Evolutionary conservation across 2,797 vertebrate genomes (phyloP), one percentile per base, ranked within the genome.

Genomic region (Anguilla pacifica): DNA sequence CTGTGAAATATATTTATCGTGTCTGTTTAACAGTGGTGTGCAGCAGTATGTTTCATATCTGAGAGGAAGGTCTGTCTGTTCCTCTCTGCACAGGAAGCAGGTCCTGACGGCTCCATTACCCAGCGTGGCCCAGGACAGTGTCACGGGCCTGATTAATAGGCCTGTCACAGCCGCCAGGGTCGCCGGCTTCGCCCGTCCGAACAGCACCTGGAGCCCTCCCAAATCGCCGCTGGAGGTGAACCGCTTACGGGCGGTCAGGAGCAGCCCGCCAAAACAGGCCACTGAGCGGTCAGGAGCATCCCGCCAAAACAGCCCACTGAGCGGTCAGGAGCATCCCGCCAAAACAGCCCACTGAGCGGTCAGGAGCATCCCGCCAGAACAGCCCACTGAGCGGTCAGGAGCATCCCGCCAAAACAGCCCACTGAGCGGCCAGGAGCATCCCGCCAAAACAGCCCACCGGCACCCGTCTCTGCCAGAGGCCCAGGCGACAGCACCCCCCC

Each of bases 201-300:
- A 77, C 3, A 6, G 61, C 28, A 39, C n/a, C 87, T 88, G 87
- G 72, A 55, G 11, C 11, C 0, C 28, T 49, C 72, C 87, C 87
- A 88, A 17, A 88, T 84, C 87, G 79, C 46, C 87, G 85, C 83
- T 79, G 85, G 79, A 85, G 87, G 87, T 85, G 87, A 85, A 35
- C 49, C 28, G 70, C 55, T 85, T 88, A 88, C 85, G 87, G 84
- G 67, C 72, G 49, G 43, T 82, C 83, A 49, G 64, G 87, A 77
- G 77, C 49, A 49, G 53, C 31, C 61, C 84, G 82, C 31, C 9
- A 61, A 22, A 11, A 19, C 35, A 84, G n/a, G 35, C 28, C 17
- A 35, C 39, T 10, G 6, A 7, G 67, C 84, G 49, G 43, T 82
- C 83, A 49, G 64, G 87, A 84, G 77, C 49, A 49, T 70, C 31